Evolutionary conservation across 2,888 invertebrate genomes (phyloP).

Genomic region (Theretra japonica): DNA sequence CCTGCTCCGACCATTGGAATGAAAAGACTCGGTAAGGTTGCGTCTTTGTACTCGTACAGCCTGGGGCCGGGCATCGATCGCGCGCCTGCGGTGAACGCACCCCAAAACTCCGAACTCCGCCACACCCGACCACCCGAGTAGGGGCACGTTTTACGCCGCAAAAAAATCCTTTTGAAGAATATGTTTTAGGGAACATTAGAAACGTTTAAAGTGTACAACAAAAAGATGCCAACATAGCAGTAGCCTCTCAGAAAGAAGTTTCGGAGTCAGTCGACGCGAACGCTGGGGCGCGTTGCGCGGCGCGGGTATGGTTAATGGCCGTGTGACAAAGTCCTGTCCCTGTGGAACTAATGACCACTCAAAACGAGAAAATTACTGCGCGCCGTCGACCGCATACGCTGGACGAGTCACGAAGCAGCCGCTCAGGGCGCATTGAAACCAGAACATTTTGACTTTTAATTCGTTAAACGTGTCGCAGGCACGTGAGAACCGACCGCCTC

Average conservation of each 20-base stretch:
- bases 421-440: constrained; percentile 50
- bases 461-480: constrained; percentile 47
- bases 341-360: constrained; percentile 80
- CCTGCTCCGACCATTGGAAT: constrained; percentile 56
- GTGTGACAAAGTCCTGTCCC: constrained; percentile 72
- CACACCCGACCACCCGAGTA: constrained; percentile 57
- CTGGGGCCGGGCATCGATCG: constrained; percentile 79
- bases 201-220: constrained; percentile 28
- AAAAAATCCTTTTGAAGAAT: constrained; percentile 46
- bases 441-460: constrained; percentile 54
- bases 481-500: constrained; percentile 41
- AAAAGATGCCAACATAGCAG: neutral
- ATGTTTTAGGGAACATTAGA: constrained; percentile 36
- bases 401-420: constrained; percentile 73
- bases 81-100: constrained; percentile 75
- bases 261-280: constrained; percentile 43
- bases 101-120: constrained; percentile 69
- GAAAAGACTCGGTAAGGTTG: constrained; percentile 62
- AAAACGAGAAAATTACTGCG: constrained; percentile 77
- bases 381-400: constrained; percentile 64
- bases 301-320: constrained; percentile 73
- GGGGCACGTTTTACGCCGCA: constrained; percentile 57
- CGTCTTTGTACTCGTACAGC: constrained; percentile 64
- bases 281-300: constrained; percentile 57
- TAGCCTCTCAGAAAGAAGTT: constrained; percentile 44